phyloP scores from a whole-genome alignment of 2,888 invertebrate species.

The Nemotelus pantherinus region DNA sequence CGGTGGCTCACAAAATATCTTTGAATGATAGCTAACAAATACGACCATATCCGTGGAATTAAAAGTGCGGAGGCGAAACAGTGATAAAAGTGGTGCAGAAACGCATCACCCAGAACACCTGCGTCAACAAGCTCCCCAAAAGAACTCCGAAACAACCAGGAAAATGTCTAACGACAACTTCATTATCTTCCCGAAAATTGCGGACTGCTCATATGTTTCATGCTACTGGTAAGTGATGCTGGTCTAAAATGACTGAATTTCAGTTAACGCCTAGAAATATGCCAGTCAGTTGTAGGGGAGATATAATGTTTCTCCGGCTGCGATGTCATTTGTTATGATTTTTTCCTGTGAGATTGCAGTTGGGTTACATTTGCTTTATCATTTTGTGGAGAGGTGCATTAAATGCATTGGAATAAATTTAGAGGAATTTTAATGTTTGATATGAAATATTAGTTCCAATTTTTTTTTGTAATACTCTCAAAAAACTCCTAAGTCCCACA shows the following conservation, averaged over 20 bases:
- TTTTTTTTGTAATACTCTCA: too few relatives aligned
- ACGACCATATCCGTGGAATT: neutral
- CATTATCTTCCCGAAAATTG: constrained; percentile 75
- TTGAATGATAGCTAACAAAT: too few relatives aligned
- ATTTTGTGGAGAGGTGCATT: neutral
- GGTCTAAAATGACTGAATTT: neutral
- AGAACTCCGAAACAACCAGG: constrained; percentile 5
- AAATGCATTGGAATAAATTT: neutral
- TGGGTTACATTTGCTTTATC: neutral
- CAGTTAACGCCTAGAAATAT: constrained; percentile 31
- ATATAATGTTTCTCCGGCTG: neutral
- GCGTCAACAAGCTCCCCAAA: neutral
- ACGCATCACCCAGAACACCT: constrained; percentile 14
- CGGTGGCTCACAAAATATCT: too few relatives aligned
- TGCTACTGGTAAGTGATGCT: constrained; percentile 80
- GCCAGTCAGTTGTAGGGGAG: neutral
- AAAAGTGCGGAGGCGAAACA: neutral
- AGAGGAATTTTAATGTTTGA: too few relatives aligned
- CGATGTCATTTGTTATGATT: neutral
- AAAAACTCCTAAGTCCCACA: too few relatives aligned
- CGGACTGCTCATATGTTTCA: constrained; percentile 85
- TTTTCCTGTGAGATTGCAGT: neutral
- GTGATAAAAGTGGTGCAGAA: neutral
- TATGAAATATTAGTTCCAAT: too few relatives aligned
- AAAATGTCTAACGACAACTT: constrained; percentile 50